Conservation (phyloP, 2,888 invertebrate species). For the Troides oblongomaculatus region DNA sequence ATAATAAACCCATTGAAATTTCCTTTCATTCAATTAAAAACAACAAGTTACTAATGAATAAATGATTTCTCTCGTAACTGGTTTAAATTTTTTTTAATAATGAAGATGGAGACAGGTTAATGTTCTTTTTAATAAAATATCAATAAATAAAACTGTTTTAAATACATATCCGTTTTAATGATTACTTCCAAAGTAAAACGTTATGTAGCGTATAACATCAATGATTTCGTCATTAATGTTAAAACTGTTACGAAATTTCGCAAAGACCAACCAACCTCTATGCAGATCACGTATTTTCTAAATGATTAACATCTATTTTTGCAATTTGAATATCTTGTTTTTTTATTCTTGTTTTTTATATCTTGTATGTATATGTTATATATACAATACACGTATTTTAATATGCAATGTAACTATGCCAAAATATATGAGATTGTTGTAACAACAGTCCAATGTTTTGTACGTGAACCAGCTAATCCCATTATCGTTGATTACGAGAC, state of each 20-base stretch:
- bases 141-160: not conserved
- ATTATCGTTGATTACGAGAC: not conserved
- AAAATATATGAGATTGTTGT: not conserved
- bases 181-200: not conserved
- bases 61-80: not conserved
- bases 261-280: constrained; percentile 1
- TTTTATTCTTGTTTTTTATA: not conserved
- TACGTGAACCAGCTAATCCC: not conserved
- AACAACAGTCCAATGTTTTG: not conserved
- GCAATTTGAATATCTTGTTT: not conserved
- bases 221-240: constrained; percentile 10
- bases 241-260: constrained; percentile 14
- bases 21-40: not conserved
- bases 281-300: constrained; percentile 6
- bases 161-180: not conserved
- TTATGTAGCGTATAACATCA: constrained; percentile 1
- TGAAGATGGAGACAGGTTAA: too few species aligned
- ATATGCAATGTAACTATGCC: not conserved
- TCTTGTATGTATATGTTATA: not conserved
- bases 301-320: constrained; percentile 6
- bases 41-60: not conserved
- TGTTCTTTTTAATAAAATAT: too few species aligned
- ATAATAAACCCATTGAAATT: not conserved
- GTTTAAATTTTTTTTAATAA: not conserved
- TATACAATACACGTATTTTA: not conserved